These are phyloP conservation scores for Corynorhinus townsendii DNA, from an alignment of 2,113 vertebrate species.

Conservation along the genomic window DNA sequence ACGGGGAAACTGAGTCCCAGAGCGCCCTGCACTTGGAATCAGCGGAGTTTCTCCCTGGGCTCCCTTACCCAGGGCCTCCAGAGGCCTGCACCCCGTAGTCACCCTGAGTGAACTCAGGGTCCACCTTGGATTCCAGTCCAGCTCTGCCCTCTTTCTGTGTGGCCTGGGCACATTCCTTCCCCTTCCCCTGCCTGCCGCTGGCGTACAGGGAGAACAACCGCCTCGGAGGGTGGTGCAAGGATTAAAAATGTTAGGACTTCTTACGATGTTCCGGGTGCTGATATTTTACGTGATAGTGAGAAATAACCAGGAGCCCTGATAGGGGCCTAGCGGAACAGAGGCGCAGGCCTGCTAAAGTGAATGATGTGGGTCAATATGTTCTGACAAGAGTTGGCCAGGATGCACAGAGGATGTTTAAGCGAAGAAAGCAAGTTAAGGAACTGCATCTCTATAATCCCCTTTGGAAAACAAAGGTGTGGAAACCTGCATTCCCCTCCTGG, in stretches of 20 bases:
- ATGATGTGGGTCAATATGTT: neutral
- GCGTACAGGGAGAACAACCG: neutral
- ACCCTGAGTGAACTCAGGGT: neutral
- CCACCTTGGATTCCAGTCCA: neutral
- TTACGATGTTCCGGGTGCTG: neutral
- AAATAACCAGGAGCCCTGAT: neutral
- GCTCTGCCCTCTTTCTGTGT: neutral
- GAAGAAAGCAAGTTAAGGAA: neutral
- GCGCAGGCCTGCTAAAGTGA: neutral
- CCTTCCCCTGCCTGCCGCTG: too few relatives aligned
- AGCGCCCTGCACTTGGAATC: neutral
- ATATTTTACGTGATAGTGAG: neutral
- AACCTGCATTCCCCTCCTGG: neutral
- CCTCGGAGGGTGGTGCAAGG: neutral
- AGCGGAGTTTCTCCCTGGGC: neutral
- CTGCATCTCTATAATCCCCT: neutral
- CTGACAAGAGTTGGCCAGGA: neutral
- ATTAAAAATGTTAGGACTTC: neutral
- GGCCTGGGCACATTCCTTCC: neutral
- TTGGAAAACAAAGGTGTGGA: neutral
- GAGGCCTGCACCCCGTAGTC: neutral
- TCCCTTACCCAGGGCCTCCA: neutral
- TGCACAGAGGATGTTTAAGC: neutral
- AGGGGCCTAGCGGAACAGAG: neutral
- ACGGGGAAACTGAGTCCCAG: slow-evolving; percentile 22